Evolutionary conservation across 2,113 vertebrate species (phyloP), one percentile per base, ranked within the genome.

Genomic region (Eudyptes chrysolophus): DNA sequence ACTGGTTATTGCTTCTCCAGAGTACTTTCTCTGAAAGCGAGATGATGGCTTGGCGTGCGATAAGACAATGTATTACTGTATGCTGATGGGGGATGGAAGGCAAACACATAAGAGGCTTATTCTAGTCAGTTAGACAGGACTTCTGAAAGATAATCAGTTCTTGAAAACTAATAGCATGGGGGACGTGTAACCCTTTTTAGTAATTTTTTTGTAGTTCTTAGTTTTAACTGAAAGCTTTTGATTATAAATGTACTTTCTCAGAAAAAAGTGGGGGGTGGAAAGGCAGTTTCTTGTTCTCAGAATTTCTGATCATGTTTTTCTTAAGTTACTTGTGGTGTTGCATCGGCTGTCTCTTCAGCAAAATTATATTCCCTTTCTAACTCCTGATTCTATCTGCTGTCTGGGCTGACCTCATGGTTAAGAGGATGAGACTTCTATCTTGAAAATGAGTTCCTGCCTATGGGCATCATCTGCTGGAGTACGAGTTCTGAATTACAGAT

Each of bases 401-500:
- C 64, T 36, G 74, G 64, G 74, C 64, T 70, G 29, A 8, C 24
- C 29, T 15, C 24, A 1, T 4, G 11, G 21, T 2, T 26, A 18
- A 30, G 48, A 62, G 70, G 70, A 21, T 44, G 65, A 46, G 69
- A 29, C 80, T 68, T n/a, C 44, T 3, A 0, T 55, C 66, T 16
- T 0, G 38, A 18, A 19, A 25, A 9, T 6, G 38, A 49, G 52
- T n/a, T 74, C 54, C 40, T 66, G 51, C 60, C 51, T 4, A 0
- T 5, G 78, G 54, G 34, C 13, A 40, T 2, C 0, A 64, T 44
- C 42, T 20, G 78, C 85, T 34, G 75, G 24, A 29, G 61, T 1
- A 3, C 0, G 10, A 57, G 58, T 6, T 29, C 36, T 7, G 29
- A 44, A 6, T 52, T 14, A 4, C 42, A 24, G 54, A 1, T 10